These are phyloP conservation scores for Cerceris rybyensis DNA, from an alignment of 2,888 invertebrate species.

Conservation along the genomic window DNA sequence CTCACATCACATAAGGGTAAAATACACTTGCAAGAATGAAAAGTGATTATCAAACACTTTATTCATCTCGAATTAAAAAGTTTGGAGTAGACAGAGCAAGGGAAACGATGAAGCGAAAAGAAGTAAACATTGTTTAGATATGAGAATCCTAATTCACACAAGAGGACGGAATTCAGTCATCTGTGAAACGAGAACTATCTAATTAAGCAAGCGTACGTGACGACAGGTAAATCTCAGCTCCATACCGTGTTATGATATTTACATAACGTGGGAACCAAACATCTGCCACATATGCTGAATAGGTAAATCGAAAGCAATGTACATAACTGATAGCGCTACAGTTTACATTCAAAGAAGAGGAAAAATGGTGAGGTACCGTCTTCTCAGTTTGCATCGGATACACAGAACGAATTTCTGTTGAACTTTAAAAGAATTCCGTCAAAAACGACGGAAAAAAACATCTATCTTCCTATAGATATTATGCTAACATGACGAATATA, in stretches of 20 bases:
- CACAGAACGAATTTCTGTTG: too few species aligned
- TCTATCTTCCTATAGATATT: too few species aligned
- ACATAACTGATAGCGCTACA: not conserved
- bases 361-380: too few species aligned
- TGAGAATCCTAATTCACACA: slow-evolving; percentile 14
- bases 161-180: slow-evolving; percentile 17
- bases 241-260: slow-evolving; percentile 62
- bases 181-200: slow-evolving; percentile 25
- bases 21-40: too few species aligned
- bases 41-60: too few species aligned
- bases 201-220: slow-evolving; percentile 49
- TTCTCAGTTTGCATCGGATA: too few species aligned
- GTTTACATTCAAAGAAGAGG: not conserved
- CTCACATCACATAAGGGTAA: too few species aligned
- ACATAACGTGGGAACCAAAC: slow-evolving; percentile 47
- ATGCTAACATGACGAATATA: too few species aligned
- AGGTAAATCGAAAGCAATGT: slow-evolving; percentile 22
- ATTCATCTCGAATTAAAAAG: too few species aligned
- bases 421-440: too few species aligned
- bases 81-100: not conserved
- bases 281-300: slow-evolving; percentile 33
- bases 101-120: not conserved
- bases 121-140: not conserved
- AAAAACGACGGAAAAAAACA: too few species aligned
- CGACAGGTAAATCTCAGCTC: slow-evolving; percentile 53